These are phyloP conservation scores for Amphipoea lucens DNA, from an alignment of 2,888 invertebrate genomes.

Conservation along the genomic window DNA sequence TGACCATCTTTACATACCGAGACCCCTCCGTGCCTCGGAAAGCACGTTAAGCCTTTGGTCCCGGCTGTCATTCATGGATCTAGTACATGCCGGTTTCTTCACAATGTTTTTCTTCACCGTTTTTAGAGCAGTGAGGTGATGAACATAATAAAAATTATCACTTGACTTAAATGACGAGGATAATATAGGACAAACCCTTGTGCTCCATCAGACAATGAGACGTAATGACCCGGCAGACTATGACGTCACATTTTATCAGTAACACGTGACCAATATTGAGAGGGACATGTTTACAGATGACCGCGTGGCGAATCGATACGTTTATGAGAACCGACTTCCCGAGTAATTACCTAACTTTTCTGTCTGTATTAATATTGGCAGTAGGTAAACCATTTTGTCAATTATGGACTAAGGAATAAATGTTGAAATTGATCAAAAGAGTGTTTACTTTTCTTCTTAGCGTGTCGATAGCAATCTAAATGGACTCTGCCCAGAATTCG, in stretches of 20 bases:
- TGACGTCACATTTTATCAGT: slow-evolving; percentile 48
- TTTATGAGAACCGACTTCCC: slow-evolving; percentile 15
- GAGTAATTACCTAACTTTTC: slow-evolving; percentile 42
- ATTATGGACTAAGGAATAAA: not conserved
- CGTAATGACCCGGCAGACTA: slow-evolving; percentile 15
- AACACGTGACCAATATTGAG: slow-evolving; percentile 35
- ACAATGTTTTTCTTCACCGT: no score
- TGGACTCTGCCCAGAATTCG: no score
- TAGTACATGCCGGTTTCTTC: no score
- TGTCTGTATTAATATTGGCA: slow-evolving; percentile 3
- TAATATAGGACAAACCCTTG: slow-evolving; percentile 3
- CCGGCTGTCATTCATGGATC: no score
- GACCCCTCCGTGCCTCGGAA: no score
- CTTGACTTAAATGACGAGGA: no score
- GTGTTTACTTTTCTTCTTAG: not conserved
- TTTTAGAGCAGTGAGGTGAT: no score
- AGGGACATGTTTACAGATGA: slow-evolving; percentile 38
- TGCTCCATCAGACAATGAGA: slow-evolving; percentile 18
- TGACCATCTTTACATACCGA: no score
- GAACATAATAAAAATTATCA: no score
- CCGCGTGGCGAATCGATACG: slow-evolving; percentile 34
- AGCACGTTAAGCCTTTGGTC: no score
- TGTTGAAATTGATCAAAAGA: not conserved
- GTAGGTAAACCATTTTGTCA: slow-evolving; percentile 1
- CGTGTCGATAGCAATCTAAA: no score